Conservation (phyloP, 2,888 invertebrate species). For the Neoscelio sp. region DNA sequence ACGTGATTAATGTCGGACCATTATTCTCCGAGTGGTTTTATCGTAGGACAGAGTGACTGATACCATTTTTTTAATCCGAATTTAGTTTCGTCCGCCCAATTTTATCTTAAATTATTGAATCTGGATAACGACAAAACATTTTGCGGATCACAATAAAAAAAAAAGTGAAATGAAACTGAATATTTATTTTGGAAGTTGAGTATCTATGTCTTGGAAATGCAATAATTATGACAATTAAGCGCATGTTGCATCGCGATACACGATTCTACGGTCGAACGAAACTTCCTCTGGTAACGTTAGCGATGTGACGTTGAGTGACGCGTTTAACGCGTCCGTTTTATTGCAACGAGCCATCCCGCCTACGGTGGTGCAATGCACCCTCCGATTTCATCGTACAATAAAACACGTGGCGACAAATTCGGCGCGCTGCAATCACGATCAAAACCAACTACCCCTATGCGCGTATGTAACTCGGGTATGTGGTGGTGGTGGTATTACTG, state of each 20-base stretch:
- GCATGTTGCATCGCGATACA: constrained; percentile 33
- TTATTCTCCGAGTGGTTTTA: constrained; percentile 81
- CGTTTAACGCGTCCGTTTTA: constrained; percentile 80
- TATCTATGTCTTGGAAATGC: no score
- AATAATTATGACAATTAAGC: constrained; percentile 32
- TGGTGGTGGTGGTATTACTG: constrained; percentile 68
- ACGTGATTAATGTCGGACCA: constrained; percentile 80
- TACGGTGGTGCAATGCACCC: constrained; percentile 68
- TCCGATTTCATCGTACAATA: constrained; percentile 79
- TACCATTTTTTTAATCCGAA: constrained; percentile 79
- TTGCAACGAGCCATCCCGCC: constrained; percentile 71
- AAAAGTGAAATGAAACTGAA: no score
- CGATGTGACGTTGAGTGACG: constrained; percentile 79
- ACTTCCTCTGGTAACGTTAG: constrained; percentile 43
- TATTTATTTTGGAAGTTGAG: no score
- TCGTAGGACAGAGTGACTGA: constrained; percentile 76
- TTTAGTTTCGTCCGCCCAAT: no score
- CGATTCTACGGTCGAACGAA: constrained; percentile 42
- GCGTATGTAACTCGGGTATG: constrained; percentile 44
- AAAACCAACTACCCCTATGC: constrained; percentile 73
- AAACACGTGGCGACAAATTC: constrained; percentile 79
- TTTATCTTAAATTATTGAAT: no score
- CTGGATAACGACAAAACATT: no score
- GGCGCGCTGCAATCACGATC: constrained; percentile 79
- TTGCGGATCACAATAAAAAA: no score